A percentile compares a stretch with the other conserved stretches of the same genome.
phyloP scores from a whole-genome alignment of 2,888 invertebrate species.

The Seira sanloemensis region DNA sequence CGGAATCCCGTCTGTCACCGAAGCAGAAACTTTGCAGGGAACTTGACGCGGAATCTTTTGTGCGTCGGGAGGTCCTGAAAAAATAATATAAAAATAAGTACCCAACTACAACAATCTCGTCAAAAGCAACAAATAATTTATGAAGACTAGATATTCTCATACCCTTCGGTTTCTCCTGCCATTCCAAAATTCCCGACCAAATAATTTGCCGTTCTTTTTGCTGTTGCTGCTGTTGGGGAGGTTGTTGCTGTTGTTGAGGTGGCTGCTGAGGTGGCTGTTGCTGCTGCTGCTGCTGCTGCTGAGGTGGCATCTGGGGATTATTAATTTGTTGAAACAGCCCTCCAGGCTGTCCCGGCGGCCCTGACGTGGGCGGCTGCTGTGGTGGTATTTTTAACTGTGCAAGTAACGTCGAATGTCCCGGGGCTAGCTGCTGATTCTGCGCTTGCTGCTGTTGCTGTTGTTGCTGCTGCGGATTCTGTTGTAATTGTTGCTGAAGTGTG shows the following conservation, averaged over 20 bases:
- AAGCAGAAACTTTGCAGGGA: constrained; percentile 83
- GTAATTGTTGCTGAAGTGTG: constrained; percentile 73
- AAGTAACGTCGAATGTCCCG: constrained; percentile 23
- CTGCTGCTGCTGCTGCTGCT: constrained; percentile 74
- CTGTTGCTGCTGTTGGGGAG: constrained; percentile 76
- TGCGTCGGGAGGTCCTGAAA: constrained; percentile 81
- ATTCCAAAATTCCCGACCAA: constrained; percentile 92
- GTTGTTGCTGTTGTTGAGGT: constrained; percentile 75
- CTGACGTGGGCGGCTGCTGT: constrained; percentile 74
- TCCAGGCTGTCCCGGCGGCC: constrained; percentile 73
- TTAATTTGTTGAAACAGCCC: constrained; percentile 31
- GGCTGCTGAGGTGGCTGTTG: constrained; percentile 76
- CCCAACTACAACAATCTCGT: not conserved
- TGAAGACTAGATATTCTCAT: no score
- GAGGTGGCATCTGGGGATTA: constrained; percentile 74
- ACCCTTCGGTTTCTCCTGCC: constrained; percentile 92
- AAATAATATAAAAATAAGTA: no score
- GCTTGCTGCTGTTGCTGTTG: constrained; percentile 61
- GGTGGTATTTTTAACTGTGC: constrained; percentile 27
- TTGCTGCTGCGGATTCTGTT: constrained; percentile 62
- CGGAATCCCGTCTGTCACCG: constrained; percentile 89
- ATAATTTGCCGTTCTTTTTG: constrained; percentile 79
- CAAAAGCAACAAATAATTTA: not conserved
- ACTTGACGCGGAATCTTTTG: constrained; percentile 86
- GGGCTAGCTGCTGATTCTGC: constrained; percentile 60